phyloP scores from a whole-genome alignment of 2,888 invertebrate species.

The Malthinus seriepunctatus region DNA sequence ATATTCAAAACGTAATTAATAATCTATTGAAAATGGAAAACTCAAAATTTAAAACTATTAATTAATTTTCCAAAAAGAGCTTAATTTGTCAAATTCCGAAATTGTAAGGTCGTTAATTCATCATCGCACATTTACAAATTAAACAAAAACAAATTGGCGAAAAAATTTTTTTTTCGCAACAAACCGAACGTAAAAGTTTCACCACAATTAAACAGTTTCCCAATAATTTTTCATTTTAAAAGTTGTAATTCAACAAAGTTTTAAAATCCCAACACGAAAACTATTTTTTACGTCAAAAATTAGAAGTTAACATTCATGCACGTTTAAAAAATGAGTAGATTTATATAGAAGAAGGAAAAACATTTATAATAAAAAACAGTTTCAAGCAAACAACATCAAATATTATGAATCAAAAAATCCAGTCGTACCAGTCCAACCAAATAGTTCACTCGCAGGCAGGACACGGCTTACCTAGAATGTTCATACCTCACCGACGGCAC shows the following conservation, averaged over 20 bases:
- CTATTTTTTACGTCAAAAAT: background rate
- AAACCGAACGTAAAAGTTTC: constrained; percentile 13
- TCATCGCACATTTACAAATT: too few species aligned
- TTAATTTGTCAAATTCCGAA: too few species aligned
- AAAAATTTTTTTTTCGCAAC: constrained; percentile 9
- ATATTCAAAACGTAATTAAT: too few species aligned
- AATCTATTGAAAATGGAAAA: too few species aligned
- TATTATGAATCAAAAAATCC: constrained; percentile 44
- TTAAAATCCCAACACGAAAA: background rate
- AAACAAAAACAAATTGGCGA: background rate
- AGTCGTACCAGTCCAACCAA: constrained; percentile 50
- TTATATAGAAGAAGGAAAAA: constrained; percentile 24
- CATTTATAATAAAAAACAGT: constrained; percentile 29
- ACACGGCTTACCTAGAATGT: constrained; percentile 56
- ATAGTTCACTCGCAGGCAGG: constrained; percentile 38
- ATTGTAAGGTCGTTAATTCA: too few species aligned
- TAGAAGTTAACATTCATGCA: constrained; percentile 21
- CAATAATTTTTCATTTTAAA: background rate
- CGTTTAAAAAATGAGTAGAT: background rate
- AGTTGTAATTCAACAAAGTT: background rate
- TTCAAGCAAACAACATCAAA: constrained; percentile 43
- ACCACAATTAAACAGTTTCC: too few species aligned
- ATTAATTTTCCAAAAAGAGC: too few species aligned
- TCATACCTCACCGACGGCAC: constrained; percentile 56
- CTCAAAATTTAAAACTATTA: too few species aligned